A percentile compares a stretch with the other conserved stretches of the same genome.
Evolutionary conservation across 2,888 invertebrate species (phyloP).

Genomic region (Gymnocheta viridis): DNA sequence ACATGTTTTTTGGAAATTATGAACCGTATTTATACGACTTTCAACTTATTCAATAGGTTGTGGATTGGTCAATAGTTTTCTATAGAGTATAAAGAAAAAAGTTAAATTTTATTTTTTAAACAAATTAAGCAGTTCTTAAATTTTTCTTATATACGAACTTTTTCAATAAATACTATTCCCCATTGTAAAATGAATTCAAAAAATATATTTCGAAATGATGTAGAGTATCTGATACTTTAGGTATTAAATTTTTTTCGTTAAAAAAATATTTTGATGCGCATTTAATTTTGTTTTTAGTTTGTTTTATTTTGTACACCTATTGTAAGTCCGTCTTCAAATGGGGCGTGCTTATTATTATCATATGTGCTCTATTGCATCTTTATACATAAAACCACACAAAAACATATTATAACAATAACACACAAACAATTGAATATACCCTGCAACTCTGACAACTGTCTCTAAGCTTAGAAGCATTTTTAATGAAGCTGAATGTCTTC

Average conservation of each 20-base stretch:
- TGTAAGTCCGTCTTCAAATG: conserved; percentile 52
- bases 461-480: too few relatives aligned
- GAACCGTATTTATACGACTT: too few relatives aligned
- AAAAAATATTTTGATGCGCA: conserved; percentile 57
- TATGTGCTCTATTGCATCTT: conserved; percentile 15
- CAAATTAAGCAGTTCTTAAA: too few relatives aligned
- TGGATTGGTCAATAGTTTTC: too few relatives aligned
- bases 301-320: conserved; percentile 1
- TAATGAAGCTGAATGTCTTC: too few relatives aligned
- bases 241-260: conserved; percentile 1
- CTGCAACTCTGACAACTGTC: not conserved
- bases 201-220: not conserved
- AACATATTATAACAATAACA: not conserved
- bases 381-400: not conserved
- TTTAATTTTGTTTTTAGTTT: conserved; percentile 22
- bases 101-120: too few relatives aligned
- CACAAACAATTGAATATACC: not conserved
- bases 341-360: conserved; percentile 57
- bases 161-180: too few relatives aligned
- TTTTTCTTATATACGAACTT: too few relatives aligned
- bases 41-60: too few relatives aligned
- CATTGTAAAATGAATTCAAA: too few relatives aligned
- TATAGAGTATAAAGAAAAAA: too few relatives aligned
- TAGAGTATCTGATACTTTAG: conserved; percentile 6
- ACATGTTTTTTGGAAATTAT: too few relatives aligned